Base-by-base conservation (phyloP, 2,797 vertebrate species). In the Mastacembelus armatus region DNA sequence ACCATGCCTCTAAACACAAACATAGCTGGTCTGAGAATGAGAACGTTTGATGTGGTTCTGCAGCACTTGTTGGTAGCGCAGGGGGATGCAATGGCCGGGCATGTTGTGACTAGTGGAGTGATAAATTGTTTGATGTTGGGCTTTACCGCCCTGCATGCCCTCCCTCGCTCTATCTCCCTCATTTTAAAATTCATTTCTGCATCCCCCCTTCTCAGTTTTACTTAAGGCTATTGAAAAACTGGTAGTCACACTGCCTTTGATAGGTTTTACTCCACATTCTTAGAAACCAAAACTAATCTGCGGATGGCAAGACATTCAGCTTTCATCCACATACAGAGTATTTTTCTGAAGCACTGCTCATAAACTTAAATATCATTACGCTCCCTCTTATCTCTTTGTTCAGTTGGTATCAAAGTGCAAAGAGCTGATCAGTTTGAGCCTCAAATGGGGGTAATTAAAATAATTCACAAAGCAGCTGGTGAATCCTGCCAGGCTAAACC, bases 41-140 rank as follows among this genome's bases (percentile, higher is more conserved):
- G 47, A 59, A 66, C 27, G 69, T 87, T 86, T 88, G 84, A 86
- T 90, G 88, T 88, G 73, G 81, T 74, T 86, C 80, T 59, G 38
- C 48, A 64, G 47, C 77, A 74, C 73, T 84, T 61, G 80, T 81
- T 81, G 74, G 84, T 74, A 88, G 78, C 64, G 9, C 40, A 74
- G 65, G 62, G 57, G 85, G 70, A 83, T 70, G 81, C 71, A 32
- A 82, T 59, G 64, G 66, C 51, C 52, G 66, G 85, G 79, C 90
- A 66, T 82, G 90, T 85, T 88, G 85, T 80, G 78, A 91, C 91
- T 88, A 83, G 90, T 70, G 63, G 59, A 76, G 83, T 85, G 83
- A 91, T 89, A 86, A 88, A 91, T 74, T 88, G 88, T 89, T 90
- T 91, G 80, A 91, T 87, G 85, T 91, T 81, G 39, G 69, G 80